Percentiles rank a stretch among this genome's conserved stretches.
These are phyloP conservation scores for Manacus vitellinus DNA, from an alignment of 2,113 vertebrate genomes.

Conservation along the genomic window DNA sequence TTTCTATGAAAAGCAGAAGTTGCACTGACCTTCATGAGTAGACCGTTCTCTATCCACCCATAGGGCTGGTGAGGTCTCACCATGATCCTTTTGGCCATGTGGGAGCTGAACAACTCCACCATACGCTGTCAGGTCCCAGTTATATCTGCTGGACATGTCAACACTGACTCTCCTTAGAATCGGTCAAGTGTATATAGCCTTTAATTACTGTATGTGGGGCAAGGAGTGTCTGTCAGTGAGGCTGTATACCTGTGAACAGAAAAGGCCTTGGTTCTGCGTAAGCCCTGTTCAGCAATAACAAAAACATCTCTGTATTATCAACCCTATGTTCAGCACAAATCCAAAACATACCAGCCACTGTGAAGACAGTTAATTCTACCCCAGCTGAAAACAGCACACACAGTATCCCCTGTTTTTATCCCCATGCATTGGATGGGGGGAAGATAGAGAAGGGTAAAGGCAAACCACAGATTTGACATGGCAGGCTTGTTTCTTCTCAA, in stretches of 20 bases:
- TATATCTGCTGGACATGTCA: not conserved
- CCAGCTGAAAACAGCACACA: not conserved
- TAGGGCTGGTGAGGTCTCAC: not conserved
- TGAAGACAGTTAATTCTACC: not conserved
- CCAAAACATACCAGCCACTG: not conserved
- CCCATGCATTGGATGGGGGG: accelerated
- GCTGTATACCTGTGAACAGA: not conserved
- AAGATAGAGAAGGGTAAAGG: not conserved
- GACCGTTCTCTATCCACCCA: accelerated
- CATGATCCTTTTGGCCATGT: accelerated
- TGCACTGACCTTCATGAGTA: not conserved
- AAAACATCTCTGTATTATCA: not conserved
- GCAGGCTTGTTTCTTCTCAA: not conserved
- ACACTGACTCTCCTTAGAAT: not conserved
- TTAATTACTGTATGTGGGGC: not conserved
- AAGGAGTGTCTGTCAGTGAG: not conserved
- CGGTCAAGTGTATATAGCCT: not conserved
- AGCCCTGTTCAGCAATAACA: not conserved
- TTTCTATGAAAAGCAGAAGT: not conserved
- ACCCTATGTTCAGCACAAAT: not conserved
- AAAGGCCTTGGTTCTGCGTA: not conserved
- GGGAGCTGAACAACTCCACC: not conserved
- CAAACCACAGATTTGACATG: not conserved
- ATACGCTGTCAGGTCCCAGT: not conserved
- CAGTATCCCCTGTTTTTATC: not conserved